Percentiles rank a stretch among this genome's conserved stretches.
These are phyloP conservation scores for Acipenser oxyrinchus DNA, from an alignment of 2,797 vertebrate genomes.

Conservation along the genomic window DNA sequence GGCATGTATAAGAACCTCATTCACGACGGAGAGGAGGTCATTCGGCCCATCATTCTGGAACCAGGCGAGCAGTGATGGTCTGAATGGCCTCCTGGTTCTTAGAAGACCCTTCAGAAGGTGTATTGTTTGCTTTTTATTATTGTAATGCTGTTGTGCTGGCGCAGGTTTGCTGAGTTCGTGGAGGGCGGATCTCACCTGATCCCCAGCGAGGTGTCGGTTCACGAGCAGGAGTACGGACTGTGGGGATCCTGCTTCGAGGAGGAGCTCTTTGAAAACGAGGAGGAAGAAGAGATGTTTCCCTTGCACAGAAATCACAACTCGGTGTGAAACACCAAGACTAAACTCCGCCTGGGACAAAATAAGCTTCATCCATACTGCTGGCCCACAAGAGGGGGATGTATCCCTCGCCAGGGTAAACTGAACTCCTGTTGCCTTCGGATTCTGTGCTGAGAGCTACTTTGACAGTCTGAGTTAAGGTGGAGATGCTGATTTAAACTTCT, in stretches of 20 bases:
- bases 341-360: slow-evolving; percentile 4
- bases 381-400: neutral
- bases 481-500: no score
- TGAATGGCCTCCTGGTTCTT: neutral
- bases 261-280: slow-evolving; percentile 70
- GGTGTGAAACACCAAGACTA: neutral
- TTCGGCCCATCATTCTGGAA: neutral
- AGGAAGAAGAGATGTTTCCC: slow-evolving; percentile 50
- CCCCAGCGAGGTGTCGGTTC: slow-evolving; percentile 71
- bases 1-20: slow-evolving; percentile 6
- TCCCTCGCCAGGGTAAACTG: neutral
- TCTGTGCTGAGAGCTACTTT: no score
- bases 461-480: no score
- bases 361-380: slow-evolving; percentile 6
- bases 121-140: neutral
- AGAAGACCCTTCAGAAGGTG: neutral
- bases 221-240: slow-evolving; percentile 80
- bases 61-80: neutral
- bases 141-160: neutral
- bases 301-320: slow-evolving; percentile 11
- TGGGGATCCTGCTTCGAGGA: slow-evolving; percentile 67
- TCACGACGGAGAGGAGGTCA: neutral
- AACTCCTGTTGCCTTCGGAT: no score
- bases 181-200: slow-evolving; percentile 80
- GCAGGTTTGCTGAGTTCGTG: slow-evolving; percentile 89